Percentiles rank a stretch among this genome's conserved stretches.
phyloP scores from a whole-genome alignment of 2,797 vertebrate species.

The Scolopax bukidnonensis region DNA sequence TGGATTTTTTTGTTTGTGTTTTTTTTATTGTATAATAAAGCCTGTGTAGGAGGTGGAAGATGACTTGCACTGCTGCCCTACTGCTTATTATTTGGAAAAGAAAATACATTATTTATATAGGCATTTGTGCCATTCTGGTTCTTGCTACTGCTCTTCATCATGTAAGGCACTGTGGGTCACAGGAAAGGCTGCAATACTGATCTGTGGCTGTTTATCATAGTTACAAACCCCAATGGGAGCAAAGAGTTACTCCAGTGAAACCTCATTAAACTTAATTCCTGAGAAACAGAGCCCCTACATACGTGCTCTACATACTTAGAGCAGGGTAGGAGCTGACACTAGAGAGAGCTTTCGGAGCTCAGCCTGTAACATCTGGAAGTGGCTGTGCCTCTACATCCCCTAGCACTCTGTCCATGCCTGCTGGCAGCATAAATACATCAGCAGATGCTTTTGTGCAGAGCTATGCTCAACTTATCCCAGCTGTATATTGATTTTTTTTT shows the following conservation, averaged over 20 bases:
- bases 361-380: not conserved
- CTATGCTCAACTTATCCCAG: not conserved
- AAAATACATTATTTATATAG: not conserved
- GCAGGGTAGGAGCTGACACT: not conserved
- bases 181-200: not conserved
- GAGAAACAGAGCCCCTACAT: not conserved
- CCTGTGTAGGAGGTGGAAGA: not conserved
- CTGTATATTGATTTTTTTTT: not conserved
- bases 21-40: not conserved
- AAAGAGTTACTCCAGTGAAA: not conserved
- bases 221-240: not conserved
- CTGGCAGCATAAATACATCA: not conserved
- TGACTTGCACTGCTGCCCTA: not conserved
- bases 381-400: accelerated
- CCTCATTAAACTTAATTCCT: not conserved
- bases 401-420: not conserved
- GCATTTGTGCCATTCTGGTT: not conserved
- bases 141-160: not conserved
- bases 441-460: not conserved
- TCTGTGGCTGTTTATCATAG: not conserved
- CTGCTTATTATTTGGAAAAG: not conserved
- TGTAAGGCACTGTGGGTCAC: not conserved
- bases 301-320: no score
- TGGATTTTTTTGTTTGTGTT: not conserved
- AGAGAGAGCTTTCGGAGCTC: not conserved